These are phyloP conservation scores for Drosophila aldrichi DNA, from an alignment of 2,888 invertebrate genomes.

Conservation along the genomic window DNA sequence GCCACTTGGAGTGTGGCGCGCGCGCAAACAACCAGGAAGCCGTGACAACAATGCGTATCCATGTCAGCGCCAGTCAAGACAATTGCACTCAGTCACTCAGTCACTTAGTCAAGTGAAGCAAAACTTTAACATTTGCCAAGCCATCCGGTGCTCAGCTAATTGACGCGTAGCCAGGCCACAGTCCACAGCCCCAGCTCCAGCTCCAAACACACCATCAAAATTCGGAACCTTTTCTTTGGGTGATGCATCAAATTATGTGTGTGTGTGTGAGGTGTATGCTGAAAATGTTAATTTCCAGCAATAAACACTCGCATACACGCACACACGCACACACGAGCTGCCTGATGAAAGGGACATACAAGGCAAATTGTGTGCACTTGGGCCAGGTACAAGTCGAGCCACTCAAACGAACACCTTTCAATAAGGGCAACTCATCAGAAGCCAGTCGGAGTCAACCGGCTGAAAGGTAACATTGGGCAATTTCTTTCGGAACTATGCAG, in stretches of 20 bases:
- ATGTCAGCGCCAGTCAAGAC: slow-evolving; percentile 62
- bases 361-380: slow-evolving; percentile 72
- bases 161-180: slow-evolving; percentile 47
- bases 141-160: slow-evolving; percentile 52
- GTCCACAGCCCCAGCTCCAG: neutral
- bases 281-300: slow-evolving; percentile 67
- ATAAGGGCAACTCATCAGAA: slow-evolving; percentile 60
- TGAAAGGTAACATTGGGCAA: slow-evolving; percentile 70
- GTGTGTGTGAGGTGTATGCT: slow-evolving; percentile 28
- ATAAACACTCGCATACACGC: slow-evolving; percentile 40
- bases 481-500: slow-evolving; percentile 46
- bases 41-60: slow-evolving; percentile 65
- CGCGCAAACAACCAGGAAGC: slow-evolving; percentile 64
- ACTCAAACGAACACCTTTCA: slow-evolving; percentile 68
- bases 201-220: slow-evolving; percentile 14
- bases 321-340: slow-evolving; percentile 22
- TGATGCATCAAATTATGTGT: slow-evolving; percentile 62
- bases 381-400: slow-evolving; percentile 35
- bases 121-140: slow-evolving; percentile 63
- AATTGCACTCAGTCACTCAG: slow-evolving; percentile 56
- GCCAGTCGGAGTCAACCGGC: slow-evolving; percentile 41
- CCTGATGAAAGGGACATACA: slow-evolving; percentile 48
- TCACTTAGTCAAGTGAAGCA: slow-evolving; percentile 62
- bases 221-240: slow-evolving; percentile 24
- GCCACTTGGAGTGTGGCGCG: slow-evolving; percentile 39